Conservation (phyloP, 2,888 invertebrate species). For the Drosophila peninsularis region DNA sequence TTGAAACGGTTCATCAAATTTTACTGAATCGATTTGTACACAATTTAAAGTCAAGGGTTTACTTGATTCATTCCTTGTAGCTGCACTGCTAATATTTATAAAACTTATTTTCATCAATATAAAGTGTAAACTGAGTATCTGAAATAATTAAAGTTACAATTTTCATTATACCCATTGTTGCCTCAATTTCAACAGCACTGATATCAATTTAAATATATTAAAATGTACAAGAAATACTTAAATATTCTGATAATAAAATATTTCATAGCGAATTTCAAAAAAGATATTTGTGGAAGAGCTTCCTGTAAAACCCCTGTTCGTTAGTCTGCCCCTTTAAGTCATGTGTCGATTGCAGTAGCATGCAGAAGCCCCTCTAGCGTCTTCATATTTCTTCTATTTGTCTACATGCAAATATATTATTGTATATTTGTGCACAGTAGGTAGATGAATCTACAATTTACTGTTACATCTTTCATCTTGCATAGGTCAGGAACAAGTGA, state of each 20-base stretch:
- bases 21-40: constrained; percentile 72
- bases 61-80: constrained; percentile 82
- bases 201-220: constrained; percentile 35
- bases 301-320: not conserved
- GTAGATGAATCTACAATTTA: not conserved
- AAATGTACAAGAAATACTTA: constrained; percentile 28
- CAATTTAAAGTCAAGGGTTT: constrained; percentile 77
- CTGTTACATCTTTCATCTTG: not conserved
- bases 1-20: constrained; percentile 65
- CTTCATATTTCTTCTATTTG: not conserved
- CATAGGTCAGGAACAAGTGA: no score
- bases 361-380: no score
- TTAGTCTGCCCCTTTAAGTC: not conserved
- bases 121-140: constrained; percentile 77
- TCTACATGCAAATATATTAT: no score
- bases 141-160: constrained; percentile 79
- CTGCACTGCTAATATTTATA: constrained; percentile 81
- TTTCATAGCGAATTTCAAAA: constrained; percentile 28
- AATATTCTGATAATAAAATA: constrained; percentile 35
- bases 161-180: constrained; percentile 71
- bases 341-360: not conserved
- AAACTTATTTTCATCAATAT: constrained; percentile 77
- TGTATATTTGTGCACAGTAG: no score
- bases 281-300: constrained; percentile 6
- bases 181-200: constrained; percentile 55